Evolutionary conservation across 2,797 vertebrate species (phyloP).

Genomic region (Dromococcyx pavoninus): DNA sequence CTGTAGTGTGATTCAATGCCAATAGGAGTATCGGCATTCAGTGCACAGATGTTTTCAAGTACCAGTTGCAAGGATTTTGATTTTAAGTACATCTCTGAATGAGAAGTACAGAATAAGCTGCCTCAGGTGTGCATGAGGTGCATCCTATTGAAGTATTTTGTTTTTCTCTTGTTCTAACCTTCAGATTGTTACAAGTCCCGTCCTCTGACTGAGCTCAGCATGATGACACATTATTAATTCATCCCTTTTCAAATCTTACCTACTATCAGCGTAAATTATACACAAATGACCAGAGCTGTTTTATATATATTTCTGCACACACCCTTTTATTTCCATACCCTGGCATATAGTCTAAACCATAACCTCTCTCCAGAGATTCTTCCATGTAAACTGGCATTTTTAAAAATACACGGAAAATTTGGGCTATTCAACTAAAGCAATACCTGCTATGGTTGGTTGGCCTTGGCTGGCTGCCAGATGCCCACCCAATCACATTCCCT

Average conservation of each 20-base stretch:
- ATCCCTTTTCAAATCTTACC: not conserved
- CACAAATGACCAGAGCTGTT: not conserved
- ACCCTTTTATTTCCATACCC: not conserved
- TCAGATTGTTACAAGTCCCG: not conserved
- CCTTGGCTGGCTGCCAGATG: not conserved
- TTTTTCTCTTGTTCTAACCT: not conserved
- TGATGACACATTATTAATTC: not conserved
- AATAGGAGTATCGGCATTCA: not conserved
- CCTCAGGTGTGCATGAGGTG: not conserved
- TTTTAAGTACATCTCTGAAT: not conserved
- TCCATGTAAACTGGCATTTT: not conserved
- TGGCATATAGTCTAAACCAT: not conserved
- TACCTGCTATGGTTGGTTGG: not conserved
- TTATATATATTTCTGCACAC: not conserved
- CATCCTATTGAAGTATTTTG: not conserved
- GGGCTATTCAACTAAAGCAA: not conserved
- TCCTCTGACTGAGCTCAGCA: not conserved
- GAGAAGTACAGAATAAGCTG: not conserved
- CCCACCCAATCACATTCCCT: not conserved
- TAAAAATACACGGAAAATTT: not conserved
- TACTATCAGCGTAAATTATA: not conserved
- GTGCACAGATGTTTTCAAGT: not conserved
- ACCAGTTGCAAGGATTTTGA: not conserved
- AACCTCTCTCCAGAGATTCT: not conserved
- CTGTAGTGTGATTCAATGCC: not conserved